Evolutionary conservation across 2,113 vertebrate species (phyloP).

Genomic region (Burhinus oedicnemus): DNA sequence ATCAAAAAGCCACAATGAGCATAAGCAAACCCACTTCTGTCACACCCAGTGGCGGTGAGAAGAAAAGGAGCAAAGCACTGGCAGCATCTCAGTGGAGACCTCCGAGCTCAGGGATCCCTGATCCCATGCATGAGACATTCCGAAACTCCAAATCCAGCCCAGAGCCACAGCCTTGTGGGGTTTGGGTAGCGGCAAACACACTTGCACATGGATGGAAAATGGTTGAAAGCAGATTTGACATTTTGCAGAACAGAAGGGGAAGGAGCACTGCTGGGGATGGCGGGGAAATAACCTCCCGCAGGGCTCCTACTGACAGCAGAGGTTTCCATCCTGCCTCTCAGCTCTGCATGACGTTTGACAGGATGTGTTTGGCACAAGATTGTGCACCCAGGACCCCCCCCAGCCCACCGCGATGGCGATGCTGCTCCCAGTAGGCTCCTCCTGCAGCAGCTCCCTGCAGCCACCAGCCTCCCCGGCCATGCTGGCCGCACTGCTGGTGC

Average conservation of each 20-base stretch:
- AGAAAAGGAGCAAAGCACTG: neutral
- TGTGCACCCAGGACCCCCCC: neutral
- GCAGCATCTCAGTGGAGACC: neutral
- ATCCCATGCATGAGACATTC: accelerated
- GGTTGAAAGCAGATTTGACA: neutral
- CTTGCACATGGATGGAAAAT: accelerated
- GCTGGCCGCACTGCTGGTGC: neutral
- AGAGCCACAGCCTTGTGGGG: neutral
- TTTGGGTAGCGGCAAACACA: neutral
- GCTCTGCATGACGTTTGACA: neutral
- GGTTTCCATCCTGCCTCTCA: neutral
- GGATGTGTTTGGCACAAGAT: neutral
- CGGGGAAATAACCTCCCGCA: neutral
- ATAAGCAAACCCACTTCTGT: neutral
- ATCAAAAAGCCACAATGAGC: neutral
- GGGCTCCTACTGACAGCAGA: neutral
- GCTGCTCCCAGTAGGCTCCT: neutral
- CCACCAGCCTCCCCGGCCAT: neutral
- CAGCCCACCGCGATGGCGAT: accelerated
- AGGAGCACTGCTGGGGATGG: neutral
- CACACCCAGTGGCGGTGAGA: neutral
- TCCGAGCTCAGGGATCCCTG: neutral
- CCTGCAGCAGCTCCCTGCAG: neutral
- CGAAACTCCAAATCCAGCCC: neutral
- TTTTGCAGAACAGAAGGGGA: neutral